Conservation (phyloP, 2,888 invertebrate species). For the Rotaria magnacalcarata region DNA sequence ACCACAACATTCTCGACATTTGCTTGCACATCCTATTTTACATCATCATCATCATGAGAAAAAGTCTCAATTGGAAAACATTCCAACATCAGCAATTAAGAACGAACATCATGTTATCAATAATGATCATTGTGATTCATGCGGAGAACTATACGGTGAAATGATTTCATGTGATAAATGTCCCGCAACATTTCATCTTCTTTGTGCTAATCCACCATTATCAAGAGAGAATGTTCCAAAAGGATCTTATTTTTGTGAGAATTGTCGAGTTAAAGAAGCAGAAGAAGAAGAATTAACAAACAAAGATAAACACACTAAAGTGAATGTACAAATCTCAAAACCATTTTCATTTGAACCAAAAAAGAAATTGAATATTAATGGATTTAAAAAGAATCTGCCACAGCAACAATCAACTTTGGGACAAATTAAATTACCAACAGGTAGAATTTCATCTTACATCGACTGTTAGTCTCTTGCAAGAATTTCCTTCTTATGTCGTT, state of each 20-base stretch:
- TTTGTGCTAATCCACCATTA: constrained; percentile 90
- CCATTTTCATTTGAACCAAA: constrained; percentile 36
- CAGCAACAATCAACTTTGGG: background rate
- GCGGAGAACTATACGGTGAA: constrained; percentile 81
- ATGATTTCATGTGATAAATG: constrained; percentile 90
- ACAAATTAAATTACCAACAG: constrained; percentile 21
- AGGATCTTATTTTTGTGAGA: constrained; percentile 85
- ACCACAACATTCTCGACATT: background rate
- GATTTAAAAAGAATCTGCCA: background rate
- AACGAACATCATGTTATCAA: constrained; percentile 62
- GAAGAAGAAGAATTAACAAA: background rate
- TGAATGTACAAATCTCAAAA: constrained; percentile 45
- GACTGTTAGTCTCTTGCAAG: too few relatives aligned
- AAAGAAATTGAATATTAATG: constrained; percentile 35
- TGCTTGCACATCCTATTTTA: background rate
- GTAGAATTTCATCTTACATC: too few relatives aligned
- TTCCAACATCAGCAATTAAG: background rate
- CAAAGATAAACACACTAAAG: background rate
- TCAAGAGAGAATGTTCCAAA: constrained; percentile 80
- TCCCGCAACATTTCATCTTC: constrained; percentile 87
- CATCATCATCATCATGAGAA: constrained; percentile 1
- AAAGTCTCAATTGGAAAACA: constrained; percentile 1
- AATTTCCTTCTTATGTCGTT: too few relatives aligned
- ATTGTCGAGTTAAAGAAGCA: constrained; percentile 63
- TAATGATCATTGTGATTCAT: constrained; percentile 86